These are phyloP conservation scores for Caenorhabditis macrosperma DNA, from an alignment of 2,888 invertebrate genomes.

Conservation along the genomic window DNA sequence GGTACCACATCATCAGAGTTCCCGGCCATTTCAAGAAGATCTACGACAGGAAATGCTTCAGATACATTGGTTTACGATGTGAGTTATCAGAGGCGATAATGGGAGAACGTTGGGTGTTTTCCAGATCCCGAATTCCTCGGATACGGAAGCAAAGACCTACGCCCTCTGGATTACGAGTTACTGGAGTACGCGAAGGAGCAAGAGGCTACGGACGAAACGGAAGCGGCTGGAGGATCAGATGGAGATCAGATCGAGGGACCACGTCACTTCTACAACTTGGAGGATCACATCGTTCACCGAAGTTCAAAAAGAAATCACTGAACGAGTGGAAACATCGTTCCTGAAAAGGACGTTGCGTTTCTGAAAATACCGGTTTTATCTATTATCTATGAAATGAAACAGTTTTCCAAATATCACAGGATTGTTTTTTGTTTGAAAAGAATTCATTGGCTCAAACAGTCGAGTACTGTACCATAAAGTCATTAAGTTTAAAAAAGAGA, in stretches of 20 bases:
- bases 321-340: too few relatives aligned
- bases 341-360: too few relatives aligned
- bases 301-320: conserved; percentile 23
- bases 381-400: too few relatives aligned
- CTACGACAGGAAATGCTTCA: conserved; percentile 37
- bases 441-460: too few relatives aligned
- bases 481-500: too few relatives aligned
- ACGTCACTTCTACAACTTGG: conserved; percentile 25
- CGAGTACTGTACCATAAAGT: too few relatives aligned
- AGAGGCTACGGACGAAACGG: background rate
- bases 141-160: conserved; percentile 5
- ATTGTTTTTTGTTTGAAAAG: too few relatives aligned
- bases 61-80: conserved; percentile 44
- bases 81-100: background rate
- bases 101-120: too few relatives aligned
- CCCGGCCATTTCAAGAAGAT: conserved; percentile 29
- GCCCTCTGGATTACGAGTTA: conserved; percentile 28
- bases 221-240: background rate
- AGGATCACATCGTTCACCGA: conserved; percentile 28
- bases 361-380: too few relatives aligned
- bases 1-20: conserved; percentile 39
- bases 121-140: conserved; percentile 45
- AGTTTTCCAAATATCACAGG: too few relatives aligned
- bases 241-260: background rate
- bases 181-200: conserved; percentile 16